These are phyloP conservation scores for Orthonychiurus folsomi DNA, from an alignment of 2,888 invertebrate genomes.

Conservation along the genomic window DNA sequence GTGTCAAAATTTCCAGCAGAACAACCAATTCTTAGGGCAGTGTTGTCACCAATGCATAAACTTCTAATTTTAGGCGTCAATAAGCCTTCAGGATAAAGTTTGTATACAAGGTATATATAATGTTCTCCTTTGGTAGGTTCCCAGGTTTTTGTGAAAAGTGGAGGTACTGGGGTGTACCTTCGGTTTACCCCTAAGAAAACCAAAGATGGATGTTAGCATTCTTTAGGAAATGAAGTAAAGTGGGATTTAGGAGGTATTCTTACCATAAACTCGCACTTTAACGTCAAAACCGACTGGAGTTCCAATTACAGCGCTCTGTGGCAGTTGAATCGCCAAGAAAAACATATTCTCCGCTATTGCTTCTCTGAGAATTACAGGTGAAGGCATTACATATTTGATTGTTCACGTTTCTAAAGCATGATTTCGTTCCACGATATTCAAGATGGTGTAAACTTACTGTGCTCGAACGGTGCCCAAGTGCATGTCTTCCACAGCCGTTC, in stretches of 20 bases:
- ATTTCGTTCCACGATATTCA: too few relatives aligned
- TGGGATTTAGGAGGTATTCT: too few relatives aligned
- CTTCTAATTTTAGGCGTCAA: constrained; percentile 21
- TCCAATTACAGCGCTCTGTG: constrained; percentile 20
- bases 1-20: constrained; percentile 17
- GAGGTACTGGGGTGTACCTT: constrained; percentile 24
- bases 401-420: too few relatives aligned
- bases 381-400: too few relatives aligned
- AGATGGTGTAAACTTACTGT: constrained; percentile 13
- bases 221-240: too few relatives aligned
- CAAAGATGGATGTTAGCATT: too few relatives aligned
- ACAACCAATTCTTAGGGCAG: constrained; percentile 19
- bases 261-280: constrained; percentile 14
- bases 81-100: constrained; percentile 30
- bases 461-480: constrained; percentile 19
- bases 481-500: constrained; percentile 27
- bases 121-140: neutral
- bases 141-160: neutral
- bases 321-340: constrained; percentile 20
- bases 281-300: constrained; percentile 35
- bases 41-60: neutral
- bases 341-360: constrained; percentile 23
- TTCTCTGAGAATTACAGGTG: too few relatives aligned
- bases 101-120: constrained; percentile 27
- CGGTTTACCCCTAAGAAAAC: too few relatives aligned